Evolutionary conservation across 2,797 vertebrate genomes (phyloP), one percentile per base, ranked within the genome.

Genomic region (Leptatherina wallacei): DNA sequence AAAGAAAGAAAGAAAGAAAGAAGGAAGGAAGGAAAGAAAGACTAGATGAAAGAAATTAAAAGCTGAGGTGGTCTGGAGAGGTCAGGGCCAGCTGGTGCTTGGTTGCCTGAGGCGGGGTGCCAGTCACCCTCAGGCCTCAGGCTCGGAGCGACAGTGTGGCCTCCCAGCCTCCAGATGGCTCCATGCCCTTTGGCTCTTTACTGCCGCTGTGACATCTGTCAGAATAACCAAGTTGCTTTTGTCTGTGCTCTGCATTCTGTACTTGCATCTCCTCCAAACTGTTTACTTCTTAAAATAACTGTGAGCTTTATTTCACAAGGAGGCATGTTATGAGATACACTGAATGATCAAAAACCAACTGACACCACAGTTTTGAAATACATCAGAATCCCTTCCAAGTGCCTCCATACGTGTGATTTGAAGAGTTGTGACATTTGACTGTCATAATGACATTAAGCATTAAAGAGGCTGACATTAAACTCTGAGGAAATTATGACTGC

Each of bases 151-250:
- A 89, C 86, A 85, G 85, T 71, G 75, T 51, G 52, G 88, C 90
- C 90, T 82, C 82, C 80, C 86, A 71, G 90, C 89, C 90, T 93
- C 93, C 94, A 95, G 92, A 94, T 95, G 94, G 93, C 92, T 90
- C 80, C 71, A 52, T 86, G 89, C 91, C 93, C 93, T 88, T 84
- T 83, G 87, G 92, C 88, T 90, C 83, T 91, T 90, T 87, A 69
- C 88, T 90, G 89, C 91, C 85, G 87, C 89, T 82, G 86, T 90
- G 92, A 92, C 91, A 94, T 92, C 93, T 94, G 93, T 92, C 92
- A 92, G 88, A 92, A 92, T 89, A 91, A 89, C 87, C 82, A 89
- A 91, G 88, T 83, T 87, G 89, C 91, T 89, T 92, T 93, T 94
- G 92, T 93, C 90, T 92, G 73, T 24, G 79, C 74, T 40, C 82